Percentiles rank a stretch among this genome's conserved stretches.
Evolutionary conservation across 2,797 vertebrate species (phyloP).

Genomic region (Smutsia gigantea): DNA sequence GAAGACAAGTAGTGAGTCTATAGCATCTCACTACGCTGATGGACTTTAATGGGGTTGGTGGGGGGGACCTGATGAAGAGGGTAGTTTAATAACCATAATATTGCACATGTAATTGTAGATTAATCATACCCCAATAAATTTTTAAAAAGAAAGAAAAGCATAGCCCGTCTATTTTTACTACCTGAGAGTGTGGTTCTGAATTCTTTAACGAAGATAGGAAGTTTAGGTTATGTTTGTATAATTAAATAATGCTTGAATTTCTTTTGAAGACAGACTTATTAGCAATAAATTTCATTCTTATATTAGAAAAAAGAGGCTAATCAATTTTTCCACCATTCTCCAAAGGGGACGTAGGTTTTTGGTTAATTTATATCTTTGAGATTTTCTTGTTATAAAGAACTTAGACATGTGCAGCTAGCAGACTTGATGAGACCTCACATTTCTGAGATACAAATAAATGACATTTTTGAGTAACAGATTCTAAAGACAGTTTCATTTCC

Average conservation of each 20-base stretch:
- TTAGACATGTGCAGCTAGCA: background rate
- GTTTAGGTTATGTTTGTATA: background rate
- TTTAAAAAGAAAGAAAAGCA: no score
- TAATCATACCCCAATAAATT: no score
- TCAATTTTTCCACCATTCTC: background rate
- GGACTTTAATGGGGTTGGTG: no score
- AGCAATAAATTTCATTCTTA: background rate
- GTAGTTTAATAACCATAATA: no score
- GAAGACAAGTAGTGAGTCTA: no score
- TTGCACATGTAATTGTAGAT: no score
- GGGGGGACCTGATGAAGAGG: no score
- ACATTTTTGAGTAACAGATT: conserved; percentile 20
- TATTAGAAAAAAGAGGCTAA: background rate
- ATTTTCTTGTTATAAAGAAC: conserved; percentile 5
- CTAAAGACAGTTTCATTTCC: conserved; percentile 19
- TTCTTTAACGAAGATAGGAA: background rate
- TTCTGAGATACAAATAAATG: conserved; percentile 13
- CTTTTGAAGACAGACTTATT: background rate
- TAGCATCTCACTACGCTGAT: no score
- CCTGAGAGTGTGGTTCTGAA: background rate
- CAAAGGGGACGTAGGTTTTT: conserved; percentile 28
- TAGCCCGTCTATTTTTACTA: background rate
- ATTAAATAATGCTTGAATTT: conserved; percentile 12
- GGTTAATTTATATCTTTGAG: conserved; percentile 16
- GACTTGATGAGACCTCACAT: background rate